A percentile compares a stretch with the other conserved stretches of the same genome.
These are phyloP conservation scores for Karalla daura DNA, from an alignment of 2,797 vertebrate genomes.

Conservation along the genomic window DNA sequence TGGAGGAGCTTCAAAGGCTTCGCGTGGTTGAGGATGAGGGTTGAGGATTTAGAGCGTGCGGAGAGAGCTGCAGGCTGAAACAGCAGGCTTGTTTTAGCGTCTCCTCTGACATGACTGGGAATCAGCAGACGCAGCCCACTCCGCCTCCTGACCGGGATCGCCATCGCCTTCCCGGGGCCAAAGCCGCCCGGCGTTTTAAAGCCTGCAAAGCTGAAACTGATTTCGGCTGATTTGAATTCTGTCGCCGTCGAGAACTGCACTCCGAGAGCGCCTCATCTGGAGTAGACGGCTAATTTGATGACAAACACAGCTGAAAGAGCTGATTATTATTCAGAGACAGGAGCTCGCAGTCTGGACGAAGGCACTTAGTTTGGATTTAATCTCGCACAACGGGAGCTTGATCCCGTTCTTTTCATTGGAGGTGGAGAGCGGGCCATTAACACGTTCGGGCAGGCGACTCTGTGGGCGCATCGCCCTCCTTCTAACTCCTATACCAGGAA, in stretches of 20 bases:
- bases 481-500: not conserved
- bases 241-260: conserved; percentile 55
- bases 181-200: conserved; percentile 44
- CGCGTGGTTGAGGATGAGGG: conserved; percentile 6
- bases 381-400: conserved; percentile 66
- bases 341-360: conserved; percentile 54
- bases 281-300: conserved; percentile 77
- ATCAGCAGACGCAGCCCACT: conserved; percentile 17
- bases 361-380: conserved; percentile 69
- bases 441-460: conserved; percentile 34
- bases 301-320: conserved; percentile 75
- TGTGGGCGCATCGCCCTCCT: not conserved
- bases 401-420: conserved; percentile 53
- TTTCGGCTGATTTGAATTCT: conserved; percentile 68
- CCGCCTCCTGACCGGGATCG: conserved; percentile 51
- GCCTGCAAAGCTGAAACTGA: conserved; percentile 45
- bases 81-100: conserved; percentile 38
- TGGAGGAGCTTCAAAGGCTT: conserved; percentile 52
- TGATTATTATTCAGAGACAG: conserved; percentile 73
- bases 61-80: conserved; percentile 23
- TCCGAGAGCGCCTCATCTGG: conserved; percentile 62
- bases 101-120: conserved; percentile 18
- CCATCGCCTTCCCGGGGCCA: conserved; percentile 53
- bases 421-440: conserved; percentile 44
- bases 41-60: conserved; percentile 21